These are phyloP conservation scores for Drosophila simulans DNA, from an alignment of 1,140 invertebrate species.

Conservation along the genomic window DNA sequence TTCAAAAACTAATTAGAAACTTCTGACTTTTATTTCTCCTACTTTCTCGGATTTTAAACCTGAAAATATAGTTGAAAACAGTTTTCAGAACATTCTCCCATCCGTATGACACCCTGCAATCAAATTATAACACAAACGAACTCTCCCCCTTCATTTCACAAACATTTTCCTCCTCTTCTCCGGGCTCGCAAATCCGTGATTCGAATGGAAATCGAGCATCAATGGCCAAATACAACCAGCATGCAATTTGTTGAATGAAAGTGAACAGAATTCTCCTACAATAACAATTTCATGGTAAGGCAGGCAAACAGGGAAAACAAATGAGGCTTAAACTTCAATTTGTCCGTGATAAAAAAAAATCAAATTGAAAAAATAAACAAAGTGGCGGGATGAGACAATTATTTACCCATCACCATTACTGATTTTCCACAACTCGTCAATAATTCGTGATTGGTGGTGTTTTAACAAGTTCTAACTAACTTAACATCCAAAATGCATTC, in stretches of 20 bases:
- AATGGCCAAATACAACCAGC: constrained; percentile 20
- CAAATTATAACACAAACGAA: constrained; percentile 63
- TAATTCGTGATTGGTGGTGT: too few species aligned
- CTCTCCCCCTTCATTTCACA: constrained; percentile 9
- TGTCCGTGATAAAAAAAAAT: neutral
- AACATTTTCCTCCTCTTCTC: constrained; percentile 4
- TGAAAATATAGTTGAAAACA: constrained; percentile 21
- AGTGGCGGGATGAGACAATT: neutral
- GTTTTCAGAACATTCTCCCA: constrained; percentile 26
- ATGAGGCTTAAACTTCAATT: constrained; percentile 25
- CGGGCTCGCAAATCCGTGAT: constrained; percentile 3
- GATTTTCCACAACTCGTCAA: too few species aligned
- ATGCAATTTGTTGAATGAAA: constrained; percentile 25
- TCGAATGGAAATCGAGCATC: constrained; percentile 27
- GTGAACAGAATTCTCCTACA: constrained; percentile 4
- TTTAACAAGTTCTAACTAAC: too few species aligned
- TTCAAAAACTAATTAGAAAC: too few species aligned
- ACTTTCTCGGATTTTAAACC: neutral
- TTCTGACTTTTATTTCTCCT: too few species aligned
- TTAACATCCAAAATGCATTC: too few species aligned
- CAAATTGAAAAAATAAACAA: neutral
- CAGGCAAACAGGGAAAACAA: constrained; percentile 13
- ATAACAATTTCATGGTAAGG: constrained; percentile 11
- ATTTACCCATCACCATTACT: neutral
- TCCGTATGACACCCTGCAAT: constrained; percentile 24